Evolutionary conservation across 2,888 invertebrate species (phyloP).

Genomic region (Aspidiotus rigidus): DNA sequence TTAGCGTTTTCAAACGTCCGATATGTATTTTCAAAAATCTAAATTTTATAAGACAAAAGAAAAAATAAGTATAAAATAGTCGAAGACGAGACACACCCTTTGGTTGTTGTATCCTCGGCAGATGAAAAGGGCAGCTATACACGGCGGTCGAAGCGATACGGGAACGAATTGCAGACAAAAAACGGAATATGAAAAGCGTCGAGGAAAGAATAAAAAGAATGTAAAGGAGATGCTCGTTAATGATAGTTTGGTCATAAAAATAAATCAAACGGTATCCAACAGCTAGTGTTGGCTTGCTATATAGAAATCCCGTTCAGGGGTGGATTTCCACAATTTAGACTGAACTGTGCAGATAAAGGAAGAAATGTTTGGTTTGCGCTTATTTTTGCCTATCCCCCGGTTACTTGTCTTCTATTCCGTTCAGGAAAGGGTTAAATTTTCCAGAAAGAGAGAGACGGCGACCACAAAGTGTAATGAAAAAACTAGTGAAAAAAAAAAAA

Average conservation of each 20-base stretch:
- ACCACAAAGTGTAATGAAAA: background rate
- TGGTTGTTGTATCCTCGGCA: conserved; percentile 26
- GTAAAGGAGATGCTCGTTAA: conserved; percentile 34
- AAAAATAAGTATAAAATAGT: too few relatives aligned
- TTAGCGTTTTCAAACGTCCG: too few relatives aligned
- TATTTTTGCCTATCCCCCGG: conserved; percentile 9
- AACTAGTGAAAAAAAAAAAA: conserved; percentile 1
- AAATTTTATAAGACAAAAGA: too few relatives aligned
- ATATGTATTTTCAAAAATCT: too few relatives aligned
- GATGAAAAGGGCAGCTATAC: background rate
- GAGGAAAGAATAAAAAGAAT: conserved; percentile 33
- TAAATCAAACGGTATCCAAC: conserved; percentile 34
- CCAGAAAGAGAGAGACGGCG: conserved; percentile 12
- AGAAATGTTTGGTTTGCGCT: conserved; percentile 33
- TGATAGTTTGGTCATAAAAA: conserved; percentile 34
- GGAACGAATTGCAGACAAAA: conserved; percentile 10
- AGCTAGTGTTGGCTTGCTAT: conserved; percentile 26
- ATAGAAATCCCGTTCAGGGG: conserved; percentile 27
- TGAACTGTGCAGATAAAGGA: conserved; percentile 30
- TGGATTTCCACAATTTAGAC: conserved; percentile 33
- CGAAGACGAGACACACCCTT: conserved; percentile 27
- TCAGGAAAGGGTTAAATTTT: conserved; percentile 28
- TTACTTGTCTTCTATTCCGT: conserved; percentile 6
- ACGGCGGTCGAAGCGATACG: background rate
- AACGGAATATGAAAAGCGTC: conserved; percentile 31